Evolutionary conservation across 23 tunicate species (phyloP), one percentile per base, ranked within the genome.

Genomic region (Ciona savignyi): DNA sequence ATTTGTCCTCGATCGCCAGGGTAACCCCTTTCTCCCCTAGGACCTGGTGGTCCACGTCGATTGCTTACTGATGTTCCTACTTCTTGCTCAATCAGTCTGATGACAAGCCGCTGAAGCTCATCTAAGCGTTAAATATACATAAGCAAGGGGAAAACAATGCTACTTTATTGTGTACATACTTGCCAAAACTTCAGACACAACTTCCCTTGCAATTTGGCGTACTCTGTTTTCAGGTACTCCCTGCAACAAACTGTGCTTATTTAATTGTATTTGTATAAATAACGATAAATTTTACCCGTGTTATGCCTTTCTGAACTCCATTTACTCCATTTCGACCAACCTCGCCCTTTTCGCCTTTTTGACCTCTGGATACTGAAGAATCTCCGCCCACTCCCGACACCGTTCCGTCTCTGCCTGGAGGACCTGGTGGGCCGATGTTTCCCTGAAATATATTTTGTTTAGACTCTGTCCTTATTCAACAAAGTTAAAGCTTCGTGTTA

Each of bases 341-440:
- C 1, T 82, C 87, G 0, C 87, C 87, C 62, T 82, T 82, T 29
- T 74, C 75, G 6, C 87, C 87, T 60, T 82, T 82, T 20, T 64
- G 80, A 25, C 87, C 87, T n/a, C n/a, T n/a, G n/a, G n/a, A n/a
- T n/a, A n/a, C n/a, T n/a, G n/a, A n/a, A n/a, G n/a, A 51, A 9
- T 30, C 15, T 15, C 56, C 34, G 23, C 78, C 86, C 1, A 1
- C 67, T 63, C 67, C 67, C 4, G 26, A 4, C 24, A 20, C 31
- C 6, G 65, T 42, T 48, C 76, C 76, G 1, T 24, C 51, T 1
- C 64, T 33, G n/a, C 78, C 86, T 31, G 80, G 70, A 1, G 75
- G 76, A 25, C 87, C 87, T 0, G 80, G 80, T 30, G 75, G 87
- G 9, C 87, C 87, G n/a, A 67, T 61, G 15, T 65, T 42, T 1